A percentile compares a stretch with the other conserved stretches of the same genome.
These are phyloP conservation scores for Piprites chloris DNA, from an alignment of 2,113 vertebrate species.

Conservation along the genomic window DNA sequence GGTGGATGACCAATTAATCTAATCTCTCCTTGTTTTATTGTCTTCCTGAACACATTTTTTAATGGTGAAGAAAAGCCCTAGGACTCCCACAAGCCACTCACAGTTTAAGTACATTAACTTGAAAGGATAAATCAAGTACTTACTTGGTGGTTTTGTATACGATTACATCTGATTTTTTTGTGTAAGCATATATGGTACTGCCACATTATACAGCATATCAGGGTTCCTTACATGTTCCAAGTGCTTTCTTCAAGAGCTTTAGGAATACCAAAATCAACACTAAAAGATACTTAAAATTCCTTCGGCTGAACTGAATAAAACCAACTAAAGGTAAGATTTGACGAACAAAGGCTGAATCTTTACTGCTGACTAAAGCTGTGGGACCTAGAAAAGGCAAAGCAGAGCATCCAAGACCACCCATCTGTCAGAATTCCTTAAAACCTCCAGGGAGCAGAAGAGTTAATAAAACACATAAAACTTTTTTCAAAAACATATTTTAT, in stretches of 20 bases:
- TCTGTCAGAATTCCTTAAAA: background rate
- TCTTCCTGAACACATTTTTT: slow-evolving; percentile 9
- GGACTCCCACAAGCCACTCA: slow-evolving; percentile 7
- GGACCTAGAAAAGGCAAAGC: background rate
- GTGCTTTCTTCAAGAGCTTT: background rate
- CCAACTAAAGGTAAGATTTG: background rate
- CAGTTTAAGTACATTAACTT: slow-evolving; percentile 11
- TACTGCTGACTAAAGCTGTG: background rate
- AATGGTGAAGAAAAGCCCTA: slow-evolving; percentile 10
- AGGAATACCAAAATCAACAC: background rate
- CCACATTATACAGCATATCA: background rate
- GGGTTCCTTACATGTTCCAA: background rate
- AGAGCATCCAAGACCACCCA: background rate
- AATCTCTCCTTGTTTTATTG: background rate
- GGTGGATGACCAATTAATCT: slow-evolving; percentile 6
- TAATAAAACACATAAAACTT: background rate
- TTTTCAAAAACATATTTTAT: background rate
- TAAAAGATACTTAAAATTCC: background rate
- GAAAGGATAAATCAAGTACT: slow-evolving; percentile 33
- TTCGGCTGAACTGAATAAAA: background rate
- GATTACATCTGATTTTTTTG: slow-evolving; percentile 3
- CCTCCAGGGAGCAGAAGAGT: background rate
- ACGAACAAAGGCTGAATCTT: background rate
- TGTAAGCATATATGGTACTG: background rate
- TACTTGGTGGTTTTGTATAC: slow-evolving; percentile 1